These are phyloP conservation scores for Dolichallabes microphthalmus DNA, from an alignment of 2,113 vertebrate species.

Conservation along the genomic window DNA sequence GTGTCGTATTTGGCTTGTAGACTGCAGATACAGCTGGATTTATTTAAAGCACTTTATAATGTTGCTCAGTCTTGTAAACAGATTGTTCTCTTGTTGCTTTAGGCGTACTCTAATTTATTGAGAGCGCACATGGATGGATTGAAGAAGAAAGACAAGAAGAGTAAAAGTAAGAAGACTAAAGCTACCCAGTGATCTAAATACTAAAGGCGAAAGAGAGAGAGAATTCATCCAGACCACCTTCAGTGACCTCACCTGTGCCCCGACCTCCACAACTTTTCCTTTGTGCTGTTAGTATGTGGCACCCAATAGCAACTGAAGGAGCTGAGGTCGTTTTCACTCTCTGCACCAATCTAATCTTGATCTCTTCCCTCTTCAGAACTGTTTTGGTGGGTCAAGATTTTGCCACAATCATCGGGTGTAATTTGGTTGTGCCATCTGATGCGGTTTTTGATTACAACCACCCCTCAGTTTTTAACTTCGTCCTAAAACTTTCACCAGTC, in stretches of 20 bases:
- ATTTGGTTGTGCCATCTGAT: slow-evolving; percentile 22
- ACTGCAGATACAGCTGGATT: not conserved
- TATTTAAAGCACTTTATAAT: not conserved
- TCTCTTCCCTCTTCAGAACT: not conserved
- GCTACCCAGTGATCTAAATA: slow-evolving; percentile 82
- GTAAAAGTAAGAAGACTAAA: slow-evolving; percentile 97
- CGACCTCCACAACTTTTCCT: not conserved
- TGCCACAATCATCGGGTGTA: not conserved
- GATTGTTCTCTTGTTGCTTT: not conserved
- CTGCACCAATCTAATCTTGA: not conserved
- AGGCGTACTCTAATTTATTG: slow-evolving; percentile 96
- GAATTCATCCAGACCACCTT: slow-evolving; percentile 22
- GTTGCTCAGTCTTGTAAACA: not conserved
- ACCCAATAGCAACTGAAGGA: not conserved
- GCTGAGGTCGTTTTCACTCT: not conserved
- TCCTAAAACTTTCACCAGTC: not conserved
- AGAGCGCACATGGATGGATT: slow-evolving; percentile 98
- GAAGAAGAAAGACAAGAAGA: slow-evolving; percentile 99
- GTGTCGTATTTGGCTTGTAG: not conserved
- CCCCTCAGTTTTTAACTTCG: not conserved
- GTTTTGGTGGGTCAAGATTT: not conserved
- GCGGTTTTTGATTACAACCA: not conserved
- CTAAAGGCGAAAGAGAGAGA: not conserved
- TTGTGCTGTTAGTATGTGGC: not conserved
- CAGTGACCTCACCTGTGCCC: slow-evolving; percentile 34